Evolutionary conservation across 2,113 vertebrate genomes (phyloP).

Genomic region (Pitta sordida): DNA sequence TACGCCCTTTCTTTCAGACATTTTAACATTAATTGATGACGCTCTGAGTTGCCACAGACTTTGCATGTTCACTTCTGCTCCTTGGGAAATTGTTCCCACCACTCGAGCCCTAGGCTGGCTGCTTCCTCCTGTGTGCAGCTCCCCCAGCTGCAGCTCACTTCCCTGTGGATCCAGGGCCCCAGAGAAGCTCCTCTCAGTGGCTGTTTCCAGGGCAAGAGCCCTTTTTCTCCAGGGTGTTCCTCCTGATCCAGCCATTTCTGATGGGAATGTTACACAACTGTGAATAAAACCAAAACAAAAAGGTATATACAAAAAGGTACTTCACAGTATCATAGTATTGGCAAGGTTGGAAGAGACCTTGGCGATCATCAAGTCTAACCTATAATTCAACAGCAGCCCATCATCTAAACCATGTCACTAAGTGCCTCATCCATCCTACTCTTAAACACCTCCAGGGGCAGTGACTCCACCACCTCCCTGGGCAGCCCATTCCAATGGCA

Average conservation of each 20-base stretch:
- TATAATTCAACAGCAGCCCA: no score
- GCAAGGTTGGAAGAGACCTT: no score
- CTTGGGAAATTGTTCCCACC: neutral
- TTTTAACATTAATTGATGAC: neutral
- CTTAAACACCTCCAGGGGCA: no score
- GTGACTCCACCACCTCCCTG: no score
- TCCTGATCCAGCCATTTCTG: neutral
- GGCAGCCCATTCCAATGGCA: no score
- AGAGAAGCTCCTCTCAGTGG: neutral
- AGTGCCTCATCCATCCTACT: no score
- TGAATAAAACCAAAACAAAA: neutral
- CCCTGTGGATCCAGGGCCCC: rapidly evolving
- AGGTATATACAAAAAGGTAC: no score
- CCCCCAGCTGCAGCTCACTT: neutral
- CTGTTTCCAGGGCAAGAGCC: neutral
- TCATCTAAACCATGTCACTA: no score
- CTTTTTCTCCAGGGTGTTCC: neutral
- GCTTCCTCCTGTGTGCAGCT: neutral
- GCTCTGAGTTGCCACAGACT: neutral
- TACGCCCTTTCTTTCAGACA: neutral
- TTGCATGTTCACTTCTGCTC: neutral
- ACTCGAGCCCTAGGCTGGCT: neutral
- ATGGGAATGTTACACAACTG: neutral
- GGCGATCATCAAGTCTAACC: no score
- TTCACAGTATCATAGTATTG: no score